A percentile compares a stretch with the other conserved stretches of the same genome.
Conservation (phyloP, 2,797 vertebrate species). For the Takifugu rubripes region DNA sequence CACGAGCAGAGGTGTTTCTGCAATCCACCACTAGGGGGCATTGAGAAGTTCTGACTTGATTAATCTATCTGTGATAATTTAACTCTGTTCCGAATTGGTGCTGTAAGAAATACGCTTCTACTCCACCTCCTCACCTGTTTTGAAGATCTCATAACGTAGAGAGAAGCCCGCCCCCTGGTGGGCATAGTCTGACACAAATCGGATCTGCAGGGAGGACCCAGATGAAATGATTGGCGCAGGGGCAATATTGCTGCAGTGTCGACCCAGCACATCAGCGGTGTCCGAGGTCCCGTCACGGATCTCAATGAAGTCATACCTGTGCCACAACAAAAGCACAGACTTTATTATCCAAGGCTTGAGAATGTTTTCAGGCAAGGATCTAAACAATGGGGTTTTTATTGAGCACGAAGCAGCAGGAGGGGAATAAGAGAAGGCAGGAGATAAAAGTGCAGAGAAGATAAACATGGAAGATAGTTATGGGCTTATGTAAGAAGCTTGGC, state of each 20-base stretch:
- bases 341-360: conserved; percentile 1
- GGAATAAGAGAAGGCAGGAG: conserved; percentile 12
- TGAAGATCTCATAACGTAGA: conserved; percentile 97
- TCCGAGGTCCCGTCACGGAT: conserved; percentile 91
- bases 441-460: conserved; percentile 18
- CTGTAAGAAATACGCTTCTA: neutral
- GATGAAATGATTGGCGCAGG: conserved; percentile 94
- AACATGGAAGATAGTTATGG: conserved; percentile 37
- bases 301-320: conserved; percentile 96
- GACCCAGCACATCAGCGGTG: conserved; percentile 86
- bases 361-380: neutral
- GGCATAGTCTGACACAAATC: conserved; percentile 94
- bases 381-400: neutral
- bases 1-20: no score
- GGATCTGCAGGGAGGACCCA: conserved; percentile 87
- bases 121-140: conserved; percentile 82
- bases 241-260: conserved; percentile 98
- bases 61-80: neutral
- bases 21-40: neutral
- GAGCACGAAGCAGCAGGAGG: conserved; percentile 14
- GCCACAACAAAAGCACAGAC: conserved; percentile 3
- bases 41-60: neutral
- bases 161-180: conserved; percentile 97
- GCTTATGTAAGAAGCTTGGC: conserved; percentile 35
- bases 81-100: neutral